Evolutionary conservation across 2,113 vertebrate species (phyloP).

Genomic region (Emydocephalus ijimae): DNA sequence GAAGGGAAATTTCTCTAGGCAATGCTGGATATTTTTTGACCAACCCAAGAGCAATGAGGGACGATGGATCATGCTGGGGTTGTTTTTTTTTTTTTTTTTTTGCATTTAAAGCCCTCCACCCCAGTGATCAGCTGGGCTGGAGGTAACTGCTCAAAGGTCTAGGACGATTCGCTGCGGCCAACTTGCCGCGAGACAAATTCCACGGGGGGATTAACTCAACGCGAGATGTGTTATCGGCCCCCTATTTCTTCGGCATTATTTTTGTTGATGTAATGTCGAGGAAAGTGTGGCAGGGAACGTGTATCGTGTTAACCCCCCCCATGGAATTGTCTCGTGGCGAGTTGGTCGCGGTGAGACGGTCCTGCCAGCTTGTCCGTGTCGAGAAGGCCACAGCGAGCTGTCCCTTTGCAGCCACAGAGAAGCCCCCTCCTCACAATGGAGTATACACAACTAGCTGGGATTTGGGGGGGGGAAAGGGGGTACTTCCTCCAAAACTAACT

Average conservation of each 20-base stretch:
- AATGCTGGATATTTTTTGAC: not conserved
- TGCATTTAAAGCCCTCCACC: not conserved
- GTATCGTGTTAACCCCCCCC: not conserved
- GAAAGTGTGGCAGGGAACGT: rapidly evolving
- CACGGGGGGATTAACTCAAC: not conserved
- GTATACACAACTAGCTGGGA: not conserved
- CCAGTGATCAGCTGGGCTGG: not conserved
- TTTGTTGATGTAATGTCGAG: not conserved
- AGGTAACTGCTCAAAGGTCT: not conserved
- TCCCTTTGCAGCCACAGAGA: not conserved
- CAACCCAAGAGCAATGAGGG: not conserved
- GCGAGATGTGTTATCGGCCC: rapidly evolving
- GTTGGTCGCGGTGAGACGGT: too few relatives aligned
- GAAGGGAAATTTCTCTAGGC: not conserved
- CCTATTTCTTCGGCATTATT: not conserved
- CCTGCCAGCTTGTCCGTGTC: too few relatives aligned
- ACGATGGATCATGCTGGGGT: not conserved
- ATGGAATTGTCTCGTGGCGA: not conserved
- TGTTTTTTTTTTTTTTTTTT: too few relatives aligned
- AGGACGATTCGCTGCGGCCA: not conserved
- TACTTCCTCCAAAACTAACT: not conserved
- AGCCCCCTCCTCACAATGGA: not conserved
- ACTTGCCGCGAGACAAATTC: not conserved
- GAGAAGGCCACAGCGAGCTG: too few relatives aligned
- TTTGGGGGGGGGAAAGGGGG: rapidly evolving